These are phyloP conservation scores for Polyodon spathula DNA, from an alignment of 2,113 vertebrate species.

Conservation along the genomic window DNA sequence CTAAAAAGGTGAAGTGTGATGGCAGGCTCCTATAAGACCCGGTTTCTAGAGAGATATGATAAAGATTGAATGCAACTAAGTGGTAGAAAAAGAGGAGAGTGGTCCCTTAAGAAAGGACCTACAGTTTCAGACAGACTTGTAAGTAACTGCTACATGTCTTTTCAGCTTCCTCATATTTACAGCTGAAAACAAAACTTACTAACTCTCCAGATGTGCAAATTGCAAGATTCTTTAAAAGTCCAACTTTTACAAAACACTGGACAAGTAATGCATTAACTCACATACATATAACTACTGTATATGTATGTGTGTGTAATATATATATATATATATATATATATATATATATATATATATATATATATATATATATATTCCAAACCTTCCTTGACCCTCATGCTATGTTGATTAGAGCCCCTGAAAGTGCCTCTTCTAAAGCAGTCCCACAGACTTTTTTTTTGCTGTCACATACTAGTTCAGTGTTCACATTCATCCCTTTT, in stretches of 20 bases:
- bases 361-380: conserved; percentile 50
- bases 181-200: conserved; percentile 69
- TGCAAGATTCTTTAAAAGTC: conserved; percentile 95
- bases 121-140: conserved; percentile 68
- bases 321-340: too few relatives aligned
- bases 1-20: conserved; percentile 32
- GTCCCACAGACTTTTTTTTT: conserved; percentile 57
- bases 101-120: conserved; percentile 56
- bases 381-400: conserved; percentile 50
- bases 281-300: too few relatives aligned
- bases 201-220: conserved; percentile 96
- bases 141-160: conserved; percentile 80
- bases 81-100: conserved; percentile 13
- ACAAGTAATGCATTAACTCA: conserved; percentile 38
- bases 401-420: conserved; percentile 19
- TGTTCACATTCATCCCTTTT: conserved; percentile 73
- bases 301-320: too few relatives aligned
- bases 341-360: too few relatives aligned
- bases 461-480: conserved; percentile 60
- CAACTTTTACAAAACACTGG: conserved; percentile 74
- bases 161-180: conserved; percentile 54
- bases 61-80: background rate
- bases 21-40: conserved; percentile 1
- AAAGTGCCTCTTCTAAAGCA: conserved; percentile 69
- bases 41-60: background rate